Evolutionary conservation across 30 jellyfish, hydroid and myxozoan genomes (phyloP).

Genomic region (Aurelia sp.): DNA sequence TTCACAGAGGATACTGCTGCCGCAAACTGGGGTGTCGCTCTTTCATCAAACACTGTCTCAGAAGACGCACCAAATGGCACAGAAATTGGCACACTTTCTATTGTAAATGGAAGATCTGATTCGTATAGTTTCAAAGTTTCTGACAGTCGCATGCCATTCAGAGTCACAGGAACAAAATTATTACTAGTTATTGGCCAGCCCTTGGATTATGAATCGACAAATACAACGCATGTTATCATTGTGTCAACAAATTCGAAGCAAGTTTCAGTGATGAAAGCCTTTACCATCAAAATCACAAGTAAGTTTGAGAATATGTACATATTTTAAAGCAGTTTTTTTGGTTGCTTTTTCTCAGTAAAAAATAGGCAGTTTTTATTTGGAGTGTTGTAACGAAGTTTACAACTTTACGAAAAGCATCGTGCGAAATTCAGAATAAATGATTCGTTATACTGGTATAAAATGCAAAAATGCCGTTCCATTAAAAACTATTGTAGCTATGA

Average conservation of each 20-base stretch:
- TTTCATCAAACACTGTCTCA: conserved; percentile 41
- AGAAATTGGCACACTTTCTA: conserved; percentile 18
- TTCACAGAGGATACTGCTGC: conserved; percentile 6
- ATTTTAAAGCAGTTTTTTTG: background rate
- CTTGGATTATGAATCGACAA: conserved; percentile 55
- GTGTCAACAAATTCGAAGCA: conserved; percentile 29
- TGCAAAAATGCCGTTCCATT: too few species aligned
- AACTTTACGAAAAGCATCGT: too few species aligned
- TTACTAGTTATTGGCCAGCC: conserved; percentile 24
- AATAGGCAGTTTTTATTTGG: too few species aligned
- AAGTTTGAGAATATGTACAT: background rate
- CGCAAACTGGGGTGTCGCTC: conserved; percentile 40
- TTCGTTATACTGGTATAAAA: too few species aligned
- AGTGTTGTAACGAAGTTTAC: too few species aligned
- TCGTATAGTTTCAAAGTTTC: conserved; percentile 22
- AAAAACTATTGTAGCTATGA: too few species aligned
- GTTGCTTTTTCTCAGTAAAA: too few species aligned
- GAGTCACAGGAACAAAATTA: conserved; percentile 38
- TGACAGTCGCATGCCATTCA: conserved; percentile 40
- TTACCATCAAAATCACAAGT: conserved; percentile 28
- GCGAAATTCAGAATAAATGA: too few species aligned
- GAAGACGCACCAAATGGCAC: conserved; percentile 66
- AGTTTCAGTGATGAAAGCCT: background rate
- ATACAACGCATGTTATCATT: conserved; percentile 10
- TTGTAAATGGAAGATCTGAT: conserved; percentile 8